Percentiles rank a stretch among this genome's conserved stretches.
phyloP scores from a whole-genome alignment of 2,113 vertebrate species.

The Boleophthalmus pectinirostris region DNA sequence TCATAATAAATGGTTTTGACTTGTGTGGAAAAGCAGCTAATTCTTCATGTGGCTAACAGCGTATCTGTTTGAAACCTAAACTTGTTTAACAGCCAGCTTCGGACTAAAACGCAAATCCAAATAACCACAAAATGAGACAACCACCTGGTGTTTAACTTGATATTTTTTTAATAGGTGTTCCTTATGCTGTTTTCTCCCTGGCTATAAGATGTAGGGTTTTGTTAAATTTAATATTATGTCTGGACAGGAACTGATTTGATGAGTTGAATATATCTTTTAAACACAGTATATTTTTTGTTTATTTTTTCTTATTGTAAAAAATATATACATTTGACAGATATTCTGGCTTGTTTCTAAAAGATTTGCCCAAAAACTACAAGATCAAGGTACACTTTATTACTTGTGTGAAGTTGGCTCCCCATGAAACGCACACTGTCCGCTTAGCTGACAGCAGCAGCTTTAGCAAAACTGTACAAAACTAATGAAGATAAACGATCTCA shows the following conservation, averaged over 20 bases:
- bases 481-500: too few relatives aligned
- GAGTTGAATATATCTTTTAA: not conserved
- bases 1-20: slow-evolving; percentile 49
- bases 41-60: slow-evolving; percentile 37
- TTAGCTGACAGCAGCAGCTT: too few relatives aligned
- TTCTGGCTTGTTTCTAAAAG: too few relatives aligned
- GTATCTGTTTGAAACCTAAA: slow-evolving; percentile 39
- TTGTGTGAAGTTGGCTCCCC: too few relatives aligned
- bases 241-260: not conserved
- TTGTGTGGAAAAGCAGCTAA: slow-evolving; percentile 33
- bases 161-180: slow-evolving; percentile 51
- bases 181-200: slow-evolving; percentile 11
- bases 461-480: too few relatives aligned
- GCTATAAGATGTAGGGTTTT: not conserved
- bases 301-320: too few relatives aligned
- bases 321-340: too few relatives aligned
- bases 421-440: too few relatives aligned
- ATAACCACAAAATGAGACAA: slow-evolving; percentile 40
- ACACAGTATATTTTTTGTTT: not conserved
- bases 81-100: slow-evolving; percentile 5
- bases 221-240: not conserved
- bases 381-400: too few relatives aligned
- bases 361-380: too few relatives aligned
- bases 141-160: slow-evolving; percentile 48
- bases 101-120: slow-evolving; percentile 47